Conservation (phyloP, 1,140 invertebrate genomes). For the Whitmania pigra region DNA sequence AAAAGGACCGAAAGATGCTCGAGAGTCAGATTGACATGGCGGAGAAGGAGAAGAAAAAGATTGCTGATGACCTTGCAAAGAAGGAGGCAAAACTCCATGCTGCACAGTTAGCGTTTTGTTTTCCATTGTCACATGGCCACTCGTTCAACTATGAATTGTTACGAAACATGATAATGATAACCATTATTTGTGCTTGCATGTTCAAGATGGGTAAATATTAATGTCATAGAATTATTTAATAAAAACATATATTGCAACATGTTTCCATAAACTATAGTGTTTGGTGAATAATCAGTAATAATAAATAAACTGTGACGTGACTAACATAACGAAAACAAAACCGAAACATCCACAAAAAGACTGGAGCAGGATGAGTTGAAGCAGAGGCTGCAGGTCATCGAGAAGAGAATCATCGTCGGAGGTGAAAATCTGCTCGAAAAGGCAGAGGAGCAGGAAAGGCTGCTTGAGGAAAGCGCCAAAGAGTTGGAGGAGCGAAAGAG, state of each 20-base stretch:
- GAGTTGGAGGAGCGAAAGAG: constrained; percentile 72
- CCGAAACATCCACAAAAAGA: constrained; percentile 30
- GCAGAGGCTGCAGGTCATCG: constrained; percentile 73
- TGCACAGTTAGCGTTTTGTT: constrained; percentile 38
- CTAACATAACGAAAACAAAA: too few relatives aligned
- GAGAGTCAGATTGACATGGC: constrained; percentile 47
- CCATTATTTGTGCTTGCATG: too few relatives aligned
- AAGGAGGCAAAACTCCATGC: constrained; percentile 47
- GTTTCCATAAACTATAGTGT: too few relatives aligned
- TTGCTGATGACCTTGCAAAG: constrained; percentile 43
- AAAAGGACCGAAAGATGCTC: constrained; percentile 44
- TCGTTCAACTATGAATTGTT: background rate
- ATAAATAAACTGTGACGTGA: too few relatives aligned
- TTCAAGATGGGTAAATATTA: too few relatives aligned
- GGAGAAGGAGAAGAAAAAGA: constrained; percentile 58
- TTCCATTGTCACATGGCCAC: background rate
- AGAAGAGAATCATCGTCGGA: constrained; percentile 90
- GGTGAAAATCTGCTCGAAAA: constrained; percentile 97
- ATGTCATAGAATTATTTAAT: too few relatives aligned
- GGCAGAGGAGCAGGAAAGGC: constrained; percentile 78
- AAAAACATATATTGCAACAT: too few relatives aligned
- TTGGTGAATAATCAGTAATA: too few relatives aligned
- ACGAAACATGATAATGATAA: too few relatives aligned
- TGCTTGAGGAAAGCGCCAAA: constrained; percentile 73
- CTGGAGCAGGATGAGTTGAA: constrained; percentile 53